Percentiles rank a stretch among this genome's conserved stretches.
Evolutionary conservation across 2,888 invertebrate species (phyloP).

Genomic region (Leptinotarsa tumamoca): DNA sequence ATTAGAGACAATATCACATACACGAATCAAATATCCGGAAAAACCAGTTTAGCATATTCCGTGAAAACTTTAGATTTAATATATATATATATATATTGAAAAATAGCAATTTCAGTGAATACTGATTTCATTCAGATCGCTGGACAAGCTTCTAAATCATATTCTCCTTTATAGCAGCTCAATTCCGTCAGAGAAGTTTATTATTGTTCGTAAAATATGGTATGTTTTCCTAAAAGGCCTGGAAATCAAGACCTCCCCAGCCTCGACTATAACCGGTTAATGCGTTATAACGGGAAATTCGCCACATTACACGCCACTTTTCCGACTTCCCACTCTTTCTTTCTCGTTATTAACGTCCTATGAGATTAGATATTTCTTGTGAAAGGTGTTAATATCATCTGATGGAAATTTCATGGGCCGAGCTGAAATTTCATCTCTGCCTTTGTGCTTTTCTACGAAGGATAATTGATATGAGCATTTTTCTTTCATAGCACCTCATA

Average conservation of each 20-base stretch:
- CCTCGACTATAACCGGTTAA: slow-evolving; percentile 39
- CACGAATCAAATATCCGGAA: no score
- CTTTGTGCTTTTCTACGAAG: slow-evolving; percentile 29
- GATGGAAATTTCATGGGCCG: slow-evolving; percentile 39
- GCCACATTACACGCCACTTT: slow-evolving; percentile 47
- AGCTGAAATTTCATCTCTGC: slow-evolving; percentile 25
- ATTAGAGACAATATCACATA: no score
- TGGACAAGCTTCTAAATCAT: no score
- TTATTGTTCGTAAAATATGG: background rate
- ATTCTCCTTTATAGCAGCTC: background rate
- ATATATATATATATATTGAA: no score
- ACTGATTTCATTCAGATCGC: no score
- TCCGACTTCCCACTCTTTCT: slow-evolving; percentile 36
- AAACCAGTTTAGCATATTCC: no score
- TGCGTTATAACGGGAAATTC: slow-evolving; percentile 46
- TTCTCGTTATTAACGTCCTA: slow-evolving; percentile 45
- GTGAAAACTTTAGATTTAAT: no score
- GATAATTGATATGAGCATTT: slow-evolving; percentile 38
- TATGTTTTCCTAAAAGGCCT: background rate
- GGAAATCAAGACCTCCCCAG: slow-evolving; percentile 8
- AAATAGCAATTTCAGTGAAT: no score
- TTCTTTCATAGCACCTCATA: background rate
- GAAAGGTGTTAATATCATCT: slow-evolving; percentile 40
- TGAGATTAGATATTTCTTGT: slow-evolving; percentile 47
- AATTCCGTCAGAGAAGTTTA: background rate